Evolutionary conservation across 2,797 vertebrate genomes (phyloP), one percentile per base, ranked within the genome.

Genomic region (Micrastur ruficollis): DNA sequence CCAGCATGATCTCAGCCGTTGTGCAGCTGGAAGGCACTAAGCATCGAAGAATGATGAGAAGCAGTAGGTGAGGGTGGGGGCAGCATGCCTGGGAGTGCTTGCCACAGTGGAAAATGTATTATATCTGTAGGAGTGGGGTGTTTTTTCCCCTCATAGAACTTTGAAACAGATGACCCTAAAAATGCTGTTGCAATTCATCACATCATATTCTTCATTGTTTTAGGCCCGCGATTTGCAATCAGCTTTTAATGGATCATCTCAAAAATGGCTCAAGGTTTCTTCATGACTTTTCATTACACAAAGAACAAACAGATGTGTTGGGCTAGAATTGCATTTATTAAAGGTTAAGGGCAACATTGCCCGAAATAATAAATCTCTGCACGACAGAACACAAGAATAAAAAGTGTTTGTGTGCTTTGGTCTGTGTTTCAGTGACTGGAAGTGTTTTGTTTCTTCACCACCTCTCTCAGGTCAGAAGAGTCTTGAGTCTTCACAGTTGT

Each of bases 11-110:
- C 20, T 21, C 46, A 22, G 34, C 27, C 2, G 3, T 13, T 26
- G 50, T 11, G 44, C 50, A 31, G 25, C 78, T 25, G 55, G 36
- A 58, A 38, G 52, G 34, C 3, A 1, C 23, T 23, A 8, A 47
- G 36, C 42, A 19, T 26, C 1, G 0, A 9, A 14, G 44, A 27
- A 52, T 0, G 1, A 38, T 22, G 70, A 50, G 32, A 49, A 59
- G 36, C 36, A 27, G 67, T 7, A 44, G 47, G 14, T 9, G 21
- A 34, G 40, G 16, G 44, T 29, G 11, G 15, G n/a, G 25, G 38
- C 3, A 2, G 32, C 4, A 2, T 50, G 42, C 32, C 53, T 61
- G 40, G 34, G 47, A 40, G 74, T 5, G 2, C 40, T 25, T 80
- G 25, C 78, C 5, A 5, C 44, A 25, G 31, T 34, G 50, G 19